Conservation (phyloP, 1,140 invertebrate genomes). For the Choristoneura fumiferana region DNA sequence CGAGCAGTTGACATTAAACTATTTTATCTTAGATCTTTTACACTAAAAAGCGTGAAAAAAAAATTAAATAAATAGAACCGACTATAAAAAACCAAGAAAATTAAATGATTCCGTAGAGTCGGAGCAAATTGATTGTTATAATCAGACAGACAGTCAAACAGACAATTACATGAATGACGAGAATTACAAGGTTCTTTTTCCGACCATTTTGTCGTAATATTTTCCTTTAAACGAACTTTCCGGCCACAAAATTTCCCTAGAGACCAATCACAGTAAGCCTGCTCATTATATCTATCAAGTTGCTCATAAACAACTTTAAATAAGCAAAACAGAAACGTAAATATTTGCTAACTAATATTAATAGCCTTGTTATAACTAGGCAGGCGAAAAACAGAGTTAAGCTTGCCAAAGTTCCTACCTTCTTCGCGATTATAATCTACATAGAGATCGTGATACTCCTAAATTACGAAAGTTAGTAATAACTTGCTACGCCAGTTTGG, state of each 20-base stretch:
- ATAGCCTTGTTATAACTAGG: neutral
- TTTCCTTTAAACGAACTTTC: constrained; percentile 17
- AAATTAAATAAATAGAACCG: too few species aligned
- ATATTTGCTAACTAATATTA: constrained; percentile 11
- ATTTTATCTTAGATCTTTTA: too few species aligned
- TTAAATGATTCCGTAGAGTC: too few species aligned
- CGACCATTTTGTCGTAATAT: too few species aligned
- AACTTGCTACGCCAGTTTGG: neutral
- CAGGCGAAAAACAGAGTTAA: neutral
- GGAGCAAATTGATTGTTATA: too few species aligned
- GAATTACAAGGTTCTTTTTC: too few species aligned
- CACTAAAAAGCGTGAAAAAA: too few species aligned
- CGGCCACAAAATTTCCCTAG: constrained; percentile 32
- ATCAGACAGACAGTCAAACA: too few species aligned
- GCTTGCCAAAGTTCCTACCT: neutral
- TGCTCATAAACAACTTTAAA: constrained; percentile 20
- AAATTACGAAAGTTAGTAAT: neutral
- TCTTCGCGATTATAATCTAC: neutral
- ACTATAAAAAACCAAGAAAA: too few species aligned
- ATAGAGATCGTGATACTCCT: neutral
- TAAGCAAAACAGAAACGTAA: constrained; percentile 9
- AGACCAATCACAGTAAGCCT: constrained; percentile 25
- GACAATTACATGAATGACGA: too few species aligned
- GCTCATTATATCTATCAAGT: constrained; percentile 26
- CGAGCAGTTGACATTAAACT: too few species aligned